A percentile compares a stretch with the other conserved stretches of the same genome.
phyloP scores from a whole-genome alignment of 2,113 vertebrate species.

The Centrocercus urophasianus region DNA sequence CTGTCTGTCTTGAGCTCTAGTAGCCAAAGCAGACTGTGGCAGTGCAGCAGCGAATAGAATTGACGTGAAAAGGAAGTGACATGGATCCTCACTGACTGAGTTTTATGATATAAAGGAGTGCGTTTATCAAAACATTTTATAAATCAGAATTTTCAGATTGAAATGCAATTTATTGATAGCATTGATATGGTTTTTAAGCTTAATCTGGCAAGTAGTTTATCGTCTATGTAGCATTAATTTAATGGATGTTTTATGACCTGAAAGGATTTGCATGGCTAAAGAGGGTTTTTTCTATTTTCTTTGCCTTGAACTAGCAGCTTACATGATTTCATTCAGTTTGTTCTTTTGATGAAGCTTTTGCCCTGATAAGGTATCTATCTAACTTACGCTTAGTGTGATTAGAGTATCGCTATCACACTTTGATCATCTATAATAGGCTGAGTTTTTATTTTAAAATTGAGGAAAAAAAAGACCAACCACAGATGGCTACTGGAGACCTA shows the following conservation, averaged over 20 bases:
- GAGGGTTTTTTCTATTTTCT: background rate
- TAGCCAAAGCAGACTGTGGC: constrained; percentile 66
- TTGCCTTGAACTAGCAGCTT: constrained; percentile 16
- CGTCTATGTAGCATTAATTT: constrained; percentile 18
- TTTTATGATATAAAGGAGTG: constrained; percentile 63
- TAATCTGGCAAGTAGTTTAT: constrained; percentile 14
- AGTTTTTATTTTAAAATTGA: background rate
- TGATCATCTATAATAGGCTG: background rate
- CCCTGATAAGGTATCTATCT: background rate
- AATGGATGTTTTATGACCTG: background rate
- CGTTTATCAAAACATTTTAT: constrained; percentile 58
- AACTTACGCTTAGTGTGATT: background rate
- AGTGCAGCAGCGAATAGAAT: constrained; percentile 73
- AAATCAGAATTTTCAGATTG: constrained; percentile 30
- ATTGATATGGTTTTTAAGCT: background rate
- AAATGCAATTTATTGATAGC: constrained; percentile 24
- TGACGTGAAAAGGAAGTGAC: constrained; percentile 84
- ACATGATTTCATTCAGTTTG: constrained; percentile 18
- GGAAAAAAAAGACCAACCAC: background rate
- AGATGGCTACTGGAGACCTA: background rate
- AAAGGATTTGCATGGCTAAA: constrained; percentile 50
- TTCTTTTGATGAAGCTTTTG: constrained; percentile 16
- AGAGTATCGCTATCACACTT: background rate
- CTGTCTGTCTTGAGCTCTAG: constrained; percentile 71
- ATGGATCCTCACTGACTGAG: constrained; percentile 72